A percentile compares a stretch with the other conserved stretches of the same genome.
Conservation (phyloP, 2,888 invertebrate species). For the Adela reaumurella region DNA sequence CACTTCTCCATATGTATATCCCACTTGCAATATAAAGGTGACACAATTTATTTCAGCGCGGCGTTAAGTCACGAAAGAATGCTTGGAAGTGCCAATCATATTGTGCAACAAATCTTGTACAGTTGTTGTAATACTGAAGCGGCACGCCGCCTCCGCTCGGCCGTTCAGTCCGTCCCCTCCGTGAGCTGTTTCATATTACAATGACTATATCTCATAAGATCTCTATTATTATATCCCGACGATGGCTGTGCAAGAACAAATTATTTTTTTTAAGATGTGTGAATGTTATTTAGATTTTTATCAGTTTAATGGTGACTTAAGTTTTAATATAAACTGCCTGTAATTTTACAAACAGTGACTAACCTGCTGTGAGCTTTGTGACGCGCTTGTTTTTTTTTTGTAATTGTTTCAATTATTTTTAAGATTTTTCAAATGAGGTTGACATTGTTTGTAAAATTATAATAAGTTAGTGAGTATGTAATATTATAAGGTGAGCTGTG, state of each 20-base stretch:
- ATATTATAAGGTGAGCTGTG: neutral
- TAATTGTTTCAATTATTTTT: neutral
- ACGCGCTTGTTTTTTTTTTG: neutral
- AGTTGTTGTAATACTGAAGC: constrained; percentile 56
- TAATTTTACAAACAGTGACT: neutral
- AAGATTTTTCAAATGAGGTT: neutral
- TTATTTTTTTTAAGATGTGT: constrained; percentile 45
- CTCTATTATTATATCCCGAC: constrained; percentile 22
- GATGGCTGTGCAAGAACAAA: constrained; percentile 52
- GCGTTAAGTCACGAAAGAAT: constrained; percentile 38
- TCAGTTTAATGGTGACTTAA: neutral
- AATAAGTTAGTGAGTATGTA: neutral
- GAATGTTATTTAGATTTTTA: constrained; percentile 24
- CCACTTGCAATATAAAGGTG: constrained; percentile 49
- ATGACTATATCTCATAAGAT: constrained; percentile 35
- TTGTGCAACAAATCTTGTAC: constrained; percentile 57
- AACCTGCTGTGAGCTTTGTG: neutral
- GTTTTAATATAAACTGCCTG: neutral
- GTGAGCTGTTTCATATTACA: constrained; percentile 53
- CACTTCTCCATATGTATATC: neutral
- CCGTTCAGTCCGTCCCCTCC: no score
- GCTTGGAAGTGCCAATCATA: constrained; percentile 54
- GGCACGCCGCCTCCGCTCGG: no score
- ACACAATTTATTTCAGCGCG: constrained; percentile 40
- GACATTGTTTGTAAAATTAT: neutral